Base-by-base conservation (phyloP, 2,888 invertebrate species). In the Plemyria rubiginata region DNA sequence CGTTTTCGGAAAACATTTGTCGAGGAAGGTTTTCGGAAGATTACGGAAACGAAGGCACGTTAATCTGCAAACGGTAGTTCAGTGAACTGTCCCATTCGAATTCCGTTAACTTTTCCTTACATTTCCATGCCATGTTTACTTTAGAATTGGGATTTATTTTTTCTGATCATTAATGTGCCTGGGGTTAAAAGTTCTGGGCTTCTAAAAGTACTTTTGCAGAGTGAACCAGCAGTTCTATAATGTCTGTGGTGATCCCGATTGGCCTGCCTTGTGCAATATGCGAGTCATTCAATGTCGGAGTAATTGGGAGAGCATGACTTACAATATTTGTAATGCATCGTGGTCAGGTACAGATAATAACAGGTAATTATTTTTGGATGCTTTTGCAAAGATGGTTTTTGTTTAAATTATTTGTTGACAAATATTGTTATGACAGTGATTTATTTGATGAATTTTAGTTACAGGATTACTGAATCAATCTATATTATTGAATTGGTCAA, bases 181-280 rank as follows among this genome's bases (percentile, higher is more conserved):
- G n/a, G n/a, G n/a, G n/a, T n/a, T n/a, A n/a, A n/a, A n/a, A n/a
- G n/a, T n/a, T n/a, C n/a, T n/a, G n/a, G n/a, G n/a, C n/a, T n/a
- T n/a, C n/a, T n/a, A n/a, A n/a, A n/a, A n/a, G n/a, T n/a, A n/a
- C n/a, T n/a, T n/a, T 15, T 43, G 32, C 6, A 32, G 0, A 46
- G 29, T 49, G 54, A 32, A 43, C 43, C 13, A 60, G 54, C 54
- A 8, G 46, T 7, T 28, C n/a, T 52, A 12, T 46, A 40, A 38
- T 45, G 28, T 54, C 50, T 54, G 60, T 54, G 57, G 78, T 75
- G 79, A 81, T 81, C 76, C 76, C 75, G 61, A 62, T 72, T 72
- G 73, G 46, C 13, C 13, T 73, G 77, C 77, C 81, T 82, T 81
- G 79, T 73, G 73, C 70, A 72, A 75, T 58, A 54, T 16, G 38